Conservation (phyloP, 37 sponge, comb jelly and placozoan species). For the Bolinopsis microptera region DNA sequence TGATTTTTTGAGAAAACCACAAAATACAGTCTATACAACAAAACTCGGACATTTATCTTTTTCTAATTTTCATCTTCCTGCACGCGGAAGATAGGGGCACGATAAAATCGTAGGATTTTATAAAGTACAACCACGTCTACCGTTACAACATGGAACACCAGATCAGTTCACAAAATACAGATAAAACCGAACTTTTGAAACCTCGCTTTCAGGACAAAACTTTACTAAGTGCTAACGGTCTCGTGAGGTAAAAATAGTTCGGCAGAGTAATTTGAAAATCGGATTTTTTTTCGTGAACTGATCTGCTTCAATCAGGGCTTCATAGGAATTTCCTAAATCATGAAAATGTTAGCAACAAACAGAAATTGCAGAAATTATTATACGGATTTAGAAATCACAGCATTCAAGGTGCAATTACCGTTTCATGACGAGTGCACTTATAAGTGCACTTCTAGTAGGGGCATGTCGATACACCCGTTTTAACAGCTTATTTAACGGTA, state of each 20-base stretch:
- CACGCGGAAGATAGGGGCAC: neutral
- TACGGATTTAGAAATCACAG: neutral
- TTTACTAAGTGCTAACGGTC: too few relatives aligned
- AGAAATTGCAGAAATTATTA: neutral
- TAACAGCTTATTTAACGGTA: too few relatives aligned
- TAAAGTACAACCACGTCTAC: neutral
- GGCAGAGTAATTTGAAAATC: too few relatives aligned
- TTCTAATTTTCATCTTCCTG: neutral
- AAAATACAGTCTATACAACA: constrained; percentile 11
- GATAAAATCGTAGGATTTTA: neutral
- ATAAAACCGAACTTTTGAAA: too few relatives aligned
- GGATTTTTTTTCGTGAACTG: neutral
- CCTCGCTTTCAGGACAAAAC: too few relatives aligned
- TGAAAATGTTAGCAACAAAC: neutral
- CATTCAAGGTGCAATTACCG: too few relatives aligned
- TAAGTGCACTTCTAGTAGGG: too few relatives aligned
- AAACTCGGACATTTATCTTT: neutral
- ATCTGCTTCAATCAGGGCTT: neutral
- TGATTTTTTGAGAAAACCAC: constrained; percentile 23
- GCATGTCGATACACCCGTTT: too few relatives aligned
- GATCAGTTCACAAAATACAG: neutral
- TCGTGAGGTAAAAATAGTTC: too few relatives aligned
- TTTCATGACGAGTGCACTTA: too few relatives aligned
- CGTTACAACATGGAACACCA: neutral
- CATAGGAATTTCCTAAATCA: too few relatives aligned